phyloP scores from a whole-genome alignment of 2,888 invertebrate genomes.

The Agrypnus murinus region DNA sequence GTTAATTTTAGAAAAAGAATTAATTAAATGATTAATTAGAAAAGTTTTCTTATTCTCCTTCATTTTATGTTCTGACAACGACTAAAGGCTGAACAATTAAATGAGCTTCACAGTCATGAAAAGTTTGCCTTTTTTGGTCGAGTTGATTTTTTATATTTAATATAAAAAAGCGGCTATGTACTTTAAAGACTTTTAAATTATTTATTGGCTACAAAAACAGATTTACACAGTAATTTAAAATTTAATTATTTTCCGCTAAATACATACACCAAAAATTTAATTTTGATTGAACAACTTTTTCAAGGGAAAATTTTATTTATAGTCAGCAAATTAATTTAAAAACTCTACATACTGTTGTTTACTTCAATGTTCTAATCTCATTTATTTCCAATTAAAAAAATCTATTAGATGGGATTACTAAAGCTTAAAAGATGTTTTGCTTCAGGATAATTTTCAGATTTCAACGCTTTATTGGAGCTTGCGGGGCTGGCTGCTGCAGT shows the following conservation, averaged over 20 bases:
- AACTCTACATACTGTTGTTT: slow-evolving; percentile 1
- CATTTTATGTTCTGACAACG: too few relatives aligned
- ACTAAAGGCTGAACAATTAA: too few relatives aligned
- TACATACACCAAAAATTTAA: too few relatives aligned
- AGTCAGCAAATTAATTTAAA: not conserved
- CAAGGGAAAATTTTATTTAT: not conserved
- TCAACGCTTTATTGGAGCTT: not conserved
- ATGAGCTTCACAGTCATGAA: too few relatives aligned
- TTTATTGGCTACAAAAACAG: not conserved
- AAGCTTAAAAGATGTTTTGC: not conserved
- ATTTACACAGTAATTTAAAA: slow-evolving; percentile 1
- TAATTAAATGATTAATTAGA: too few relatives aligned
- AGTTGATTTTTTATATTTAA: too few relatives aligned
- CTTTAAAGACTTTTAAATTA: not conserved
- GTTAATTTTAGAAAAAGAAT: too few relatives aligned
- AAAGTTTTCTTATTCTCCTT: too few relatives aligned
- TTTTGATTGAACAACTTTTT: not conserved
- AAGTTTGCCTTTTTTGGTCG: too few relatives aligned
- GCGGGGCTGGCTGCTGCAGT: slow-evolving; percentile 16
- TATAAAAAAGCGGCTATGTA: too few relatives aligned
- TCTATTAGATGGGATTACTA: not conserved
- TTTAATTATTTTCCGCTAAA: not conserved
- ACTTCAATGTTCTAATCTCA: not conserved
- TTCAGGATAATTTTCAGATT: slow-evolving; percentile 1
- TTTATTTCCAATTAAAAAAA: not conserved